A percentile compares a stretch with the other conserved stretches of the same genome.
These are phyloP conservation scores for Metalampra italica DNA, from an alignment of 2,888 invertebrate species.

Conservation along the genomic window DNA sequence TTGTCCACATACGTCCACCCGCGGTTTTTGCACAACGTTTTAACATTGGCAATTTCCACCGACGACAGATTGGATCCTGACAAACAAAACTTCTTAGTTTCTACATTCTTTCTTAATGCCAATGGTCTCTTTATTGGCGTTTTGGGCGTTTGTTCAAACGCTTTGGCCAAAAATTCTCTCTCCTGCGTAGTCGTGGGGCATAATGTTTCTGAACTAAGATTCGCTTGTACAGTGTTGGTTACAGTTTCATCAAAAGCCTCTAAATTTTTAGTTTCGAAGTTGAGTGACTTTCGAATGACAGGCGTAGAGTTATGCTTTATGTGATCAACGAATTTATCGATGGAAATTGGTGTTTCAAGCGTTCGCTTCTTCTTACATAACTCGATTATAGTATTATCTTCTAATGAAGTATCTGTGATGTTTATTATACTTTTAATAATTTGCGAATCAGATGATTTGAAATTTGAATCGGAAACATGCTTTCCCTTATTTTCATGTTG, in stretches of 20 bases:
- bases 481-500: conserved; percentile 7
- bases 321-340: conserved; percentile 55
- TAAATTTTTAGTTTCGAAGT: conserved; percentile 38
- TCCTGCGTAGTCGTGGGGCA: conserved; percentile 61
- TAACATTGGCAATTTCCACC: conserved; percentile 39
- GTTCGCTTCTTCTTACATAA: conserved; percentile 23
- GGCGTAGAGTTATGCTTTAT: conserved; percentile 66
- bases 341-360: conserved; percentile 54
- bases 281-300: conserved; percentile 57
- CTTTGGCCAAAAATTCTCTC: conserved; percentile 56
- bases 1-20: conserved; percentile 53
- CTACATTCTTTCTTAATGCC: conserved; percentile 16
- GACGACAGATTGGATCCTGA: conserved; percentile 54
- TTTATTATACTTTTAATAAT: conserved; percentile 36
- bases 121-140: conserved; percentile 26
- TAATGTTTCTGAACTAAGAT: conserved; percentile 37
- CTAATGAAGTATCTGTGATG: conserved; percentile 35
- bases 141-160: conserved; percentile 47
- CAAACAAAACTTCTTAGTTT: conserved; percentile 34
- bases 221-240: conserved; percentile 9
- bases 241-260: conserved; percentile 49
- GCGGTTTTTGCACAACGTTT: conserved; percentile 39
- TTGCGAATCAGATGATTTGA: conserved; percentile 11
- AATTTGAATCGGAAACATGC: conserved; percentile 2
- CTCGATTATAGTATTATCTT: conserved; percentile 37